Conservation (phyloP, 2,888 invertebrate genomes). For the Nineta flava region DNA sequence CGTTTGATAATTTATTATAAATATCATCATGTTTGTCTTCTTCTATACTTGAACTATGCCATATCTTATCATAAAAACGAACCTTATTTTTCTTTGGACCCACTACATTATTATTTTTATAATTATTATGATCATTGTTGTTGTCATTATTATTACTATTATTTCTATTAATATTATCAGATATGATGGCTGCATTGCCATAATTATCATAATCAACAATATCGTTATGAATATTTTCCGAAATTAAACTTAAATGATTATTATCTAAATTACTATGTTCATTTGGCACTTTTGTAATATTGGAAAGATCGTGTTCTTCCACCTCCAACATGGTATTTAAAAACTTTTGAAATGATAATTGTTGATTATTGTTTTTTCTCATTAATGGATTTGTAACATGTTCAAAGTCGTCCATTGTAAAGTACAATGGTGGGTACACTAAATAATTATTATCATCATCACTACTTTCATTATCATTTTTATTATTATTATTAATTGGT, state of each 20-base stretch:
- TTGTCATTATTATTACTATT: neutral
- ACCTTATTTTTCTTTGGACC: conserved; percentile 1
- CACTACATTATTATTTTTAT: neutral
- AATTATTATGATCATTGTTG: neutral
- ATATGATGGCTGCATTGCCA: neutral
- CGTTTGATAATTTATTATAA: neutral
- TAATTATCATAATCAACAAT: neutral
- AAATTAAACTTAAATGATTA: neutral
- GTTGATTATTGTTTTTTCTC: neutral
- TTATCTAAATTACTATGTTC: neutral
- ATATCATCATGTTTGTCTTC: too few species aligned
- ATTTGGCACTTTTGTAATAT: conserved; percentile 5
- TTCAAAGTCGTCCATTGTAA: conserved; percentile 50
- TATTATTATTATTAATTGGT: neutral
- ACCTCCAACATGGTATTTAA: neutral
- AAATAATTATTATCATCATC: neutral
- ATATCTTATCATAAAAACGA: neutral
- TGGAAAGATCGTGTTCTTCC: neutral
- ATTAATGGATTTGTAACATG: conserved; percentile 41
- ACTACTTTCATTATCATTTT: neutral
- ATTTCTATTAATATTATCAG: neutral
- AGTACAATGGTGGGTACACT: conserved; percentile 1
- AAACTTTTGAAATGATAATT: conserved; percentile 2
- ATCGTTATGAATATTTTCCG: neutral
- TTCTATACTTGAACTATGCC: neutral